Evolutionary conservation across 1,140 invertebrate genomes (phyloP), one percentile per base, ranked within the genome.

Genomic region (Diabrotica virgifera): DNA sequence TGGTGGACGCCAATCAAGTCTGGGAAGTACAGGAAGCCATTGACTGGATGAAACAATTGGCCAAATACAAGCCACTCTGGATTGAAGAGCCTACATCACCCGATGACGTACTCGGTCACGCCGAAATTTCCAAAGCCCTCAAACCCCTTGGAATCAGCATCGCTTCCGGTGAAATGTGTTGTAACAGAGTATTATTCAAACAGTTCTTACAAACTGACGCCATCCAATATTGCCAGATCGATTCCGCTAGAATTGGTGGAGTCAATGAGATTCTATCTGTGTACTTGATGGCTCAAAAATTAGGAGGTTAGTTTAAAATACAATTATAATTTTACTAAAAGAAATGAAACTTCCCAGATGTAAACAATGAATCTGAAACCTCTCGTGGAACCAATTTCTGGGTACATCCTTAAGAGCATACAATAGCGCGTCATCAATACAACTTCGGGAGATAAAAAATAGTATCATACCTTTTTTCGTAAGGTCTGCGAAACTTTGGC

Each of bases 51-150:
- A 88, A 87, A 73, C 74, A 88, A 57, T 74, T 97, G 40, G 83
- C 86, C 0, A 80, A 87, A 35, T 92, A 89, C 70, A 89, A 92
- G 66, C 86, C 89, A 6, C 77, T 88, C 13, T 97, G 94, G 94
- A 96, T 97, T 69, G 94, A 97, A 80, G 95, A 97, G 74, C 95
- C 95, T 6, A 97, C 94, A 0, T 93, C 90, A 7, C 94, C 94
- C 5, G 94, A 97, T 79, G 95, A 97, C 77, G 81, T 95, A 7
- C 78, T 94, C 5, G 94, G 94, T 6, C 93, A 96, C 81, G 86
- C 86, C 5, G 80, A 81, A 36, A 95, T 96, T 63, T 80, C 84
- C 0, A 76, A 84, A 63, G 84, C 82, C 70, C 84, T 83, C 76
- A 86, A 86, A 71, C 87, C 89, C 0, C 80, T 86, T 10, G 87